Conservation (phyloP, 37 sponge, comb jelly and placozoan genomes). For the Axinella damicornis region DNA sequence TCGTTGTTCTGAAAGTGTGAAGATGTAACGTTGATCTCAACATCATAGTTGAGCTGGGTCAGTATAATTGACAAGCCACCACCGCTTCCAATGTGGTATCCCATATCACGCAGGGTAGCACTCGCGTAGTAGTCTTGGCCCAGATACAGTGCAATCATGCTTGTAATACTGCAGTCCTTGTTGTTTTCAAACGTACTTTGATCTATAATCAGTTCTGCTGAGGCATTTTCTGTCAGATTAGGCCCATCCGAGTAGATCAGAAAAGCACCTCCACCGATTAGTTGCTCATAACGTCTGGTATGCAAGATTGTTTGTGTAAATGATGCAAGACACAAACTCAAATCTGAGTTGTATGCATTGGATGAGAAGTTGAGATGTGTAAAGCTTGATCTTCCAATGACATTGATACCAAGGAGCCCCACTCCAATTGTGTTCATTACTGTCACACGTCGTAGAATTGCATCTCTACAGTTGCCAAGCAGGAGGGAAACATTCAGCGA, state of each 20-base stretch:
- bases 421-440: neutral
- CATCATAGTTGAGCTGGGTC: neutral
- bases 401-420: slow-evolving; percentile 2
- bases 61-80: neutral
- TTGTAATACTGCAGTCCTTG: neutral
- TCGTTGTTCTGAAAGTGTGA: neutral
- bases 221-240: too few relatives aligned
- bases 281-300: too few relatives aligned
- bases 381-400: neutral
- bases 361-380: neutral
- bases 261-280: neutral
- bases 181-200: neutral
- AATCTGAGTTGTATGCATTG: too few relatives aligned
- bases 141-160: neutral
- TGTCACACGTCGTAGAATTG: neutral
- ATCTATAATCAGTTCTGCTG: too few relatives aligned
- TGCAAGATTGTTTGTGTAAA: too few relatives aligned
- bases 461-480: neutral
- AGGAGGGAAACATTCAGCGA: neutral
- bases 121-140: neutral
- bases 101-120: too few relatives aligned
- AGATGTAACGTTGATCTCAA: neutral
- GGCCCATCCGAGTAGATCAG: neutral
- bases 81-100: neutral
- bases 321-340: too few relatives aligned